Base-by-base conservation (phyloP, 2,797 vertebrate species). In the Spinibarbus caldwelli region DNA sequence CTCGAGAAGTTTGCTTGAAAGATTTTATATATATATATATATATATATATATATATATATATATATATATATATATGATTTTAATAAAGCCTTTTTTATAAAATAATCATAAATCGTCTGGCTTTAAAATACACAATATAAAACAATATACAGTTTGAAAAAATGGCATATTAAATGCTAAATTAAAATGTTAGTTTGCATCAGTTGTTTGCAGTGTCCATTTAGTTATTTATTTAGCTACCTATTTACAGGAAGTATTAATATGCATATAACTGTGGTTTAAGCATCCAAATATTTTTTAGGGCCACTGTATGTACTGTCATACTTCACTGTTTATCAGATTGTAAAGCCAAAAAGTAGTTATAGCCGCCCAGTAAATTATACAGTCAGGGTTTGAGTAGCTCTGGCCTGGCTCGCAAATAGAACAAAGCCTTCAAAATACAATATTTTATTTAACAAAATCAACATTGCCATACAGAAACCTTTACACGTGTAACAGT, bases 351-450 rank as follows among this genome's bases (percentile, higher is more conserved):
- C 71, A 10, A 29, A 75, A n/a, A 34, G 41, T 47, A 8, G 29
- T 34, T 21, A 75, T 14, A 72, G 38, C n/a, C n/a, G 1, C 12
- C 68, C 68, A 57, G 19, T 49, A 21, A 4, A 41, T 79, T 78
- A 15, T 52, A 11, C 29, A 52, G 5, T 52, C 47, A 75, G 47
- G 5, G 29, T 19, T 2, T 6, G 15, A 21, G 6, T 47, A 47
- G 43, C 43, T 11, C 1, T 0, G 17, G n/a, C 26, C 29, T 29
- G 47, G 5, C 52, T 15, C 26, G 17, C 41, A 31, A 43, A 72
- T 36, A 2, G 2, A 54, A 59, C 14, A 26, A n/a, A n/a, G n/a
- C n/a, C n/a, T n/a, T n/a, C n/a, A n/a, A 97, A 97, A 97, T 97
- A 96, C 94, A 94, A 79, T 78, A 85, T 91, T 89, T 91, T 91